These are phyloP conservation scores for Elegia similella DNA, from an alignment of 2,888 invertebrate species.

Conservation along the genomic window DNA sequence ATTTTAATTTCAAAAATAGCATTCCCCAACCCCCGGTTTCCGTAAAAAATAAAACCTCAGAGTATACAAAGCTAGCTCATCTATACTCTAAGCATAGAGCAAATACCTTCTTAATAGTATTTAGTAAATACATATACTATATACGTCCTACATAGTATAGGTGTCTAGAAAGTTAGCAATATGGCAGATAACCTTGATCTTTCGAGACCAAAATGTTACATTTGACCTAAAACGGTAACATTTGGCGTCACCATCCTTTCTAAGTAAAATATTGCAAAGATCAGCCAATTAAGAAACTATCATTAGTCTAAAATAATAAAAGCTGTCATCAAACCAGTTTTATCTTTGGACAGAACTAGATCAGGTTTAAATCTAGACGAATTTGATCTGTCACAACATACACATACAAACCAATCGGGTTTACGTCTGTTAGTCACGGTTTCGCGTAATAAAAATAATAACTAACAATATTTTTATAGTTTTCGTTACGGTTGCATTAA, in stretches of 20 bases:
- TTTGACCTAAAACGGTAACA: not conserved
- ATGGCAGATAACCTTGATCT: not conserved
- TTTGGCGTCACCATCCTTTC: not conserved
- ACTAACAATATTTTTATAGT: conserved; percentile 30
- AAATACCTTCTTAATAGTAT: no score
- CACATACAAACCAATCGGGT: conserved; percentile 33
- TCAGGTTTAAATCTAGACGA: conserved; percentile 3
- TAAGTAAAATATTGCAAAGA: not conserved
- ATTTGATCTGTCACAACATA: conserved; percentile 52
- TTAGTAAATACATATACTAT: no score
- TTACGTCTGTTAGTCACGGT: conserved; percentile 46
- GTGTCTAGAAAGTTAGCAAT: no score
- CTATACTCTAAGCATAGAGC: no score
- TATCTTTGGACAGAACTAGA: not conserved
- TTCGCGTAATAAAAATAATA: conserved; percentile 27
- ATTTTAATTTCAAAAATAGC: no score
- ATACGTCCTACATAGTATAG: no score
- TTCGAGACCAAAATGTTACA: not conserved
- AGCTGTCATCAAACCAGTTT: not conserved
- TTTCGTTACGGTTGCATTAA: conserved; percentile 56
- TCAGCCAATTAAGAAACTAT: conserved; percentile 7
- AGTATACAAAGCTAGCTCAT: no score
- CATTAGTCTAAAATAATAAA: not conserved
- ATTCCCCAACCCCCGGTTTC: no score
- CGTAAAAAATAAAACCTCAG: no score